Conservation (phyloP, 1,140 invertebrate species). For the Stenopsyche tienmushanensis region DNA sequence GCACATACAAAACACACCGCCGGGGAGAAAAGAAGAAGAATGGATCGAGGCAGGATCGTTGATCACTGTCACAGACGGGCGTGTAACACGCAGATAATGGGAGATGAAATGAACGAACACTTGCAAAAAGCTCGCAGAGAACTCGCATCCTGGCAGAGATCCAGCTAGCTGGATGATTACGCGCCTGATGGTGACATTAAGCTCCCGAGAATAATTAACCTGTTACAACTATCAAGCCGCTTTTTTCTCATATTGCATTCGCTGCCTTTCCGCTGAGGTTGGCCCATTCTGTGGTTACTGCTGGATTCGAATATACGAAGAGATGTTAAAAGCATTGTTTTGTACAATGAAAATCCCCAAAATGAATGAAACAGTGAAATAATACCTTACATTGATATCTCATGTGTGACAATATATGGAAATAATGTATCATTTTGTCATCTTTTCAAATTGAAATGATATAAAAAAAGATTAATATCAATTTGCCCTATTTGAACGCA, state of each 20-base stretch:
- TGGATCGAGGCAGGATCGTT: conserved; percentile 25
- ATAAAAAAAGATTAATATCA: too few relatives aligned
- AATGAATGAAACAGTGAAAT: background rate
- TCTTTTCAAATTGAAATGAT: too few relatives aligned
- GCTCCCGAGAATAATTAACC: conserved; percentile 21
- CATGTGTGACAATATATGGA: too few relatives aligned
- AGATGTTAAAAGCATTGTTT: background rate
- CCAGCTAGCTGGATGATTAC: conserved; percentile 11
- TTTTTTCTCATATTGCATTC: too few relatives aligned
- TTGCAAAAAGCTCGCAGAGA: conserved; percentile 12
- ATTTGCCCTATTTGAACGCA: too few relatives aligned
- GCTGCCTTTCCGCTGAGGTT: background rate
- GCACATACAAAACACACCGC: conserved; percentile 2
- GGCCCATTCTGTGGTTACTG: background rate
- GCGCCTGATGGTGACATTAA: conserved; percentile 20
- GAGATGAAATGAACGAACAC: conserved; percentile 15
- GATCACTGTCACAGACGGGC: conserved; percentile 27
- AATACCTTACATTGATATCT: too few relatives aligned
- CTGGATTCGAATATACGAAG: background rate
- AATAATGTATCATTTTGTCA: too few relatives aligned
- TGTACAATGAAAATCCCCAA: too few relatives aligned
- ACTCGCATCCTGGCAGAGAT: background rate
- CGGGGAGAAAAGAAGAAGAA: background rate
- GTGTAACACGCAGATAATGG: conserved; percentile 28
- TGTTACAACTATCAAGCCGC: conserved; percentile 2